phyloP scores from a whole-genome alignment of 2,888 invertebrate genomes.

The Anticlea derivata region DNA sequence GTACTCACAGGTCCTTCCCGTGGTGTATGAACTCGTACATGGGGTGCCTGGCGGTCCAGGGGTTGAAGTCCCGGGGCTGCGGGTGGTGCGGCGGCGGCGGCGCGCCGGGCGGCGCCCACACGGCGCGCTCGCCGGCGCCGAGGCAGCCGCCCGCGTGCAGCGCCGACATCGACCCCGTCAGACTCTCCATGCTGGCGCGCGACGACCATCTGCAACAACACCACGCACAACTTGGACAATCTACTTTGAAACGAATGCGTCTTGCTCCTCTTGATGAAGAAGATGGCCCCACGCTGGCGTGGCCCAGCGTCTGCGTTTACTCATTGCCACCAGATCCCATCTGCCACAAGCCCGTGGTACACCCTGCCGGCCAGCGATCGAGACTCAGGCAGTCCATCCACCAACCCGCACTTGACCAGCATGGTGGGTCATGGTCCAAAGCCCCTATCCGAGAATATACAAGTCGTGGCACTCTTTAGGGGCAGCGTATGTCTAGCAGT shows the following conservation, averaged over 20 bases:
- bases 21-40: conserved; percentile 65
- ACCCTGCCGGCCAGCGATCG: too few species aligned
- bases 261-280: too few species aligned
- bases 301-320: too few species aligned
- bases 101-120: conserved; percentile 54
- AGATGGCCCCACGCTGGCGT: too few species aligned
- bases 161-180: conserved; percentile 56
- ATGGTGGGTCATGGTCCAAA: too few species aligned
- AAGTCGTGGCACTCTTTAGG: too few species aligned
- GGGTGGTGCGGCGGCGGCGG: conserved; percentile 41
- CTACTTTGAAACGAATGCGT: too few species aligned
- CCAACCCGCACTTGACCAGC: too few species aligned
- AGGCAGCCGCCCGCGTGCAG: conserved; percentile 45
- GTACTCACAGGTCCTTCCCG: conserved; percentile 56
- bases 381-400: too few species aligned
- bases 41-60: conserved; percentile 72
- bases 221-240: neutral
- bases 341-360: too few species aligned
- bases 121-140: conserved; percentile 48
- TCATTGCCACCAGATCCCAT: too few species aligned
- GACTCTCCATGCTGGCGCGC: conserved; percentile 53
- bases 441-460: too few species aligned
- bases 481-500: neutral
- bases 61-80: conserved; percentile 63
- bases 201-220: conserved; percentile 51